Conservation (phyloP, 2,113 vertebrate species). For the Mormoops blainvillei region DNA sequence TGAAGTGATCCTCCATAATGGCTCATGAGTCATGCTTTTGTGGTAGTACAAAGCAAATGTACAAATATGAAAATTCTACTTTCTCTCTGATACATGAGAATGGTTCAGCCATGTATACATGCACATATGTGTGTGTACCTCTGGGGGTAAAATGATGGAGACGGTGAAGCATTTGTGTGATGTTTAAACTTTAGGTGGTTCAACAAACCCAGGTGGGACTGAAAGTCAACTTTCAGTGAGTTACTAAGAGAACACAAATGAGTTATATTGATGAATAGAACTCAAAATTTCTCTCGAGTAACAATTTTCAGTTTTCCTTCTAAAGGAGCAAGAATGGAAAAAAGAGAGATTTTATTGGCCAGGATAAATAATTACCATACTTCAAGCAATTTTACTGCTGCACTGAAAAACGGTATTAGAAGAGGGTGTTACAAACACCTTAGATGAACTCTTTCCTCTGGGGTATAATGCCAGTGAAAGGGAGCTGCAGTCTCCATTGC, state of each 20-base stretch:
- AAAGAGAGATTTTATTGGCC: conserved; percentile 24
- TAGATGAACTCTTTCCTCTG: not conserved
- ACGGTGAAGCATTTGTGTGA: not conserved
- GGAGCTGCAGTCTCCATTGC: accelerated
- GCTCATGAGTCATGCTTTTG: conserved; percentile 4
- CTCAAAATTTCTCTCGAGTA: conserved; percentile 23
- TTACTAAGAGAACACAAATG: not conserved
- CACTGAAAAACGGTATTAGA: not conserved
- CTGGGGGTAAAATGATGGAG: not conserved
- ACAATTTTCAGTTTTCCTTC: not conserved
- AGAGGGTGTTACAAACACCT: not conserved
- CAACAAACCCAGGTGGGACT: not conserved
- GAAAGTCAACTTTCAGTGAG: not conserved
- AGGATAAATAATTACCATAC: conserved; percentile 38
- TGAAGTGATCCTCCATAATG: conserved; percentile 34
- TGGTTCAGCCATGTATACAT: accelerated
- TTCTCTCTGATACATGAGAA: not conserved
- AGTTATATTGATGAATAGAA: not conserved
- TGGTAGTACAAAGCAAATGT: not conserved
- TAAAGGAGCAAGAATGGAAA: conserved; percentile 38
- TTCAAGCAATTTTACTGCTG: not conserved
- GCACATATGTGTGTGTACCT: not conserved
- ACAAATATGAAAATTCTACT: conserved; percentile 2
- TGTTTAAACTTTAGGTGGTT: not conserved
- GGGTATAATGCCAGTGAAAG: not conserved